Conservation (phyloP, 2,888 invertebrate species). For the Arctia plantaginis region DNA sequence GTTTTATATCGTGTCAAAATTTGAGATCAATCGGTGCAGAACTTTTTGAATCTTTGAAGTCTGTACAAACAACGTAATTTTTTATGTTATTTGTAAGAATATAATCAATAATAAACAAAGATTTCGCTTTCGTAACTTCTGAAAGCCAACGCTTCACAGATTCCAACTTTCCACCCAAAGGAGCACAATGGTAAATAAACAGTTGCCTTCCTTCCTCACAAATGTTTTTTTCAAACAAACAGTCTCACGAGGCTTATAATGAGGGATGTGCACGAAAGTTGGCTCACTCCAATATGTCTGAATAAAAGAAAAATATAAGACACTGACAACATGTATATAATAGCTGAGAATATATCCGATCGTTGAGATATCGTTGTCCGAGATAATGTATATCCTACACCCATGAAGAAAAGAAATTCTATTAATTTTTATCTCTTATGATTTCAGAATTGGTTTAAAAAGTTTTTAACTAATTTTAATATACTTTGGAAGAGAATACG, state of each 20-base stretch:
- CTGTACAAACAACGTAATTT: too few species aligned
- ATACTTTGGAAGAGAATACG: too few species aligned
- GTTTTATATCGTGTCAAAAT: too few species aligned
- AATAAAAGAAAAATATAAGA: constrained; percentile 19
- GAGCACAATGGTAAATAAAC: constrained; percentile 14
- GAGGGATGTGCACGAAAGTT: constrained; percentile 9
- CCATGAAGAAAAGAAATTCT: too few species aligned
- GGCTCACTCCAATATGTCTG: background rate
- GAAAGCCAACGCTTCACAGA: constrained; percentile 2
- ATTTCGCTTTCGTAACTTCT: background rate
- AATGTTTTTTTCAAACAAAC: constrained; percentile 18
- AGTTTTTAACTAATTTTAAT: too few species aligned
- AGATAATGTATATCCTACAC: background rate
- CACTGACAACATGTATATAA: background rate
- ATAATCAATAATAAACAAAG: background rate
- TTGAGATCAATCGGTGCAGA: too few species aligned
- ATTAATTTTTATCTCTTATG: background rate
- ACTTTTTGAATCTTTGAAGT: too few species aligned
- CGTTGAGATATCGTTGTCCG: background rate
- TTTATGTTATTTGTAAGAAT: background rate
- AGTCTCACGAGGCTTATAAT: constrained; percentile 14
- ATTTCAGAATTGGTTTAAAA: background rate
- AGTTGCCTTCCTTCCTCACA: constrained; percentile 8
- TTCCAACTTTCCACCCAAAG: constrained; percentile 7
- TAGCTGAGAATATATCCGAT: background rate